Conservation (phyloP, 2,797 vertebrate genomes). For the Eulemur coronatus region DNA sequence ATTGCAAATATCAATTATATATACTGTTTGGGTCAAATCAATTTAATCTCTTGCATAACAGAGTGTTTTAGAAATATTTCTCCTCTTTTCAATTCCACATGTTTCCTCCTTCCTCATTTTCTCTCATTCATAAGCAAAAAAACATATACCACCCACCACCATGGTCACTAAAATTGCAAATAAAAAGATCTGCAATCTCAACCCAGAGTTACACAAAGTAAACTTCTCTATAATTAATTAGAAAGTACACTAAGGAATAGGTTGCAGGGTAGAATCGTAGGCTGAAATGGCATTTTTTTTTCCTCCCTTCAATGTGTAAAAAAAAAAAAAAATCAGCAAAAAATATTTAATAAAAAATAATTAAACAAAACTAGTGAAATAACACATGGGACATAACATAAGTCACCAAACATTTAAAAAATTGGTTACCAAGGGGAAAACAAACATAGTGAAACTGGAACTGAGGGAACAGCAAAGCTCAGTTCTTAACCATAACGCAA, state of each 20-base stretch:
- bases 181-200: not conserved
- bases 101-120: not conserved
- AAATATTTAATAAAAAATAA: not conserved
- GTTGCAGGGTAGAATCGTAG: not conserved
- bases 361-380: not conserved
- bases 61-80: not conserved
- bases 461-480: not conserved
- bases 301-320: not conserved
- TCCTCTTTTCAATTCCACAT: not conserved
- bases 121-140: not conserved
- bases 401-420: not conserved
- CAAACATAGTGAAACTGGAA: not conserved
- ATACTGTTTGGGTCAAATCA: not conserved
- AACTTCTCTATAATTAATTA: not conserved
- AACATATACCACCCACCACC: not conserved
- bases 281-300: not conserved
- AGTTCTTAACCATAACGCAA: not conserved
- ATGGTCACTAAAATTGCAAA: not conserved
- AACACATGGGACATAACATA: not conserved
- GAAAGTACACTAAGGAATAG: not conserved
- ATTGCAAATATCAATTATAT: not conserved
- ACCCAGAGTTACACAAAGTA: not conserved
- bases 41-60: not conserved
- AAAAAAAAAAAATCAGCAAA: not conserved
- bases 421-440: not conserved